Base-by-base conservation (phyloP, 2,888 invertebrate species). In the Oligia latruncula region DNA sequence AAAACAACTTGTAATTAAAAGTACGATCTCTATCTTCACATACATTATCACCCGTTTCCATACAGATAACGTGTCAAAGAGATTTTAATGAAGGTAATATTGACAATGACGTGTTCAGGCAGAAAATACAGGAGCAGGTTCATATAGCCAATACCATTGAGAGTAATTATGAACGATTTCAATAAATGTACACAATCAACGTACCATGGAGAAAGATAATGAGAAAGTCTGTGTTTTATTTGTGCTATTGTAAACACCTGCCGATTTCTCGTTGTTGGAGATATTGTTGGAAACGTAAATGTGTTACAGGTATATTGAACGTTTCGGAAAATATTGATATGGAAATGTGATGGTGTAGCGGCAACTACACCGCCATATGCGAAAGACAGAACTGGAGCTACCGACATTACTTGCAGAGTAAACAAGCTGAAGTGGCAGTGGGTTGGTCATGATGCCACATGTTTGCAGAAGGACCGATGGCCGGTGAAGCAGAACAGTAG, bases 31-130 rank as follows among this genome's bases (percentile, higher is more conserved):
- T 75, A 65, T 68, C 71, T 15, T 43, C 17, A 76, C 76, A 70
- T 70, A 70, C 62, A 65, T 17, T 20, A 49, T 62, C 64, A 71
- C 20, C 65, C 58, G 43, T 58, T 74, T 74, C 23, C 64, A 72
- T 74, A 62, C 62, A 43, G 23, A 78, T 62, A 23, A 40, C 65
- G 62, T 55, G 43, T 81, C 77, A 88, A 87, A 88, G 89, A 77
- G 82, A 87, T 79, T 84, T 79, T 78, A 87, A 84, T 79, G 17
- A 84, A 77, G 76, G 55, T 70, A 43, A 49, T 74, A 83, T 78
- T 77, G 67, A 78, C 71, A 78, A 74, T 77, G 23, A 76, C 49
- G 71, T 65, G 60, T 73, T 78, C 78, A 68, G 13, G 65, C 29
- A 46, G 29, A 78, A 78, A 81, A 83, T 75, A 80, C 70, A 40